Percentiles rank a stretch among this genome's conserved stretches.
These are phyloP conservation scores for Malacoraja senta DNA, from an alignment of 2,797 vertebrate species.

Conservation along the genomic window DNA sequence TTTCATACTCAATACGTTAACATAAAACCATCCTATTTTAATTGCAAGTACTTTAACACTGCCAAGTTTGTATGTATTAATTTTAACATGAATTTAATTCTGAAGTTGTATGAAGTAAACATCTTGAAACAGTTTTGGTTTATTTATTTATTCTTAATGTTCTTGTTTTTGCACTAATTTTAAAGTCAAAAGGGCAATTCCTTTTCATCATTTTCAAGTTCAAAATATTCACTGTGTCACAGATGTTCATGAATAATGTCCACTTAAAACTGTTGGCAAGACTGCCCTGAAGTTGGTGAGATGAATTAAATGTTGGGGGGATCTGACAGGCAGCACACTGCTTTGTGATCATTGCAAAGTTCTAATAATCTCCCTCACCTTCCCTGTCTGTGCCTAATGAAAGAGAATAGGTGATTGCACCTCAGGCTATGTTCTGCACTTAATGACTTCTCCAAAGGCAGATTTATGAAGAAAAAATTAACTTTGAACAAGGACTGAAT, in stretches of 20 bases:
- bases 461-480: conserved; percentile 87
- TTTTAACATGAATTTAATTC: conserved; percentile 17
- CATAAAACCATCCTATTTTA: not conserved
- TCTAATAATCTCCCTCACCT: conserved; percentile 99
- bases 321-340: conserved; percentile 97
- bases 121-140: conserved; percentile 1
- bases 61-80: not conserved
- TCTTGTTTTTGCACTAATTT: conserved; percentile 79
- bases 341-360: conserved; percentile 99
- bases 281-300: conserved; percentile 69
- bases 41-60: not conserved
- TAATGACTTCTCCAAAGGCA: conserved; percentile 82
- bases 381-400: conserved; percentile 97
- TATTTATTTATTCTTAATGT: conserved; percentile 53
- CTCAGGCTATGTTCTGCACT: conserved; percentile 84
- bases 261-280: conserved; percentile 80
- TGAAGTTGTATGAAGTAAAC: not conserved
- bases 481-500: conserved; percentile 91
- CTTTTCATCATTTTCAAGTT: conserved; percentile 70
- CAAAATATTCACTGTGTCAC: conserved; percentile 84
- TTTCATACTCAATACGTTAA: not conserved
- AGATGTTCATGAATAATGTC: conserved; percentile 99
- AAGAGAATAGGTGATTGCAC: conserved; percentile 99
- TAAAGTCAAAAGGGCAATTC: conserved; percentile 77
- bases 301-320: conserved; percentile 98